Conservation (phyloP, 2,888 invertebrate genomes). For the Sepioteuthis lessoniana region DNA sequence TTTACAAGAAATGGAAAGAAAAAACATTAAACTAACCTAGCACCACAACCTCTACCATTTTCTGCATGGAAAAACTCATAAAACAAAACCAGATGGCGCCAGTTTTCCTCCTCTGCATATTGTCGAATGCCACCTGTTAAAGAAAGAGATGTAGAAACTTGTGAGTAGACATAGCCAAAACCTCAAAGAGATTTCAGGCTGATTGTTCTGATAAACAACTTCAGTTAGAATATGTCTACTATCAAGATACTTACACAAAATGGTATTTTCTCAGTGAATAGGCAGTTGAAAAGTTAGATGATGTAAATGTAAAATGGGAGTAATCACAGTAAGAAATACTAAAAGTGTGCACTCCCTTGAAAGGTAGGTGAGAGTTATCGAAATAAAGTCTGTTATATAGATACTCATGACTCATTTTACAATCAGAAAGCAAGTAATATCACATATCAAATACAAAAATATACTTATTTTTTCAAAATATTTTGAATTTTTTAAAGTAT, state of each 20-base stretch:
- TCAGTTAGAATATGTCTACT: not conserved
- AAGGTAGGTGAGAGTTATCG: too few relatives aligned
- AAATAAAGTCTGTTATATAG: too few relatives aligned
- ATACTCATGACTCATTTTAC: too few relatives aligned
- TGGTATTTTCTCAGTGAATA: not conserved
- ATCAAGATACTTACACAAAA: not conserved
- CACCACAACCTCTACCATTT: constrained; percentile 72
- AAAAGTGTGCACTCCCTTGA: too few relatives aligned
- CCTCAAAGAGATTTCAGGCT: not conserved
- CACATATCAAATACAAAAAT: too few relatives aligned
- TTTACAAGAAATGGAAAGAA: not conserved
- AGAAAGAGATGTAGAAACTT: not conserved
- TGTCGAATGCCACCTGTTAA: constrained; percentile 53
- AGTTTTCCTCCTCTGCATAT: constrained; percentile 63
- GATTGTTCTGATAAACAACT: not conserved
- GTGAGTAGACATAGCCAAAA: fast-evolving
- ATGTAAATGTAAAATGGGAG: not conserved
- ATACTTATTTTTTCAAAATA: too few relatives aligned
- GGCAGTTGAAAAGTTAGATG: not conserved
- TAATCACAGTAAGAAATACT: too few relatives aligned
- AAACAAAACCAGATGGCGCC: constrained; percentile 69
- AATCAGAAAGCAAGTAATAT: too few relatives aligned
- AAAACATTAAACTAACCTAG: constrained; percentile 62
- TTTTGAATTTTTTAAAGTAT: too few relatives aligned
- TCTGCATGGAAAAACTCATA: constrained; percentile 74